Evolutionary conservation across 1,140 invertebrate genomes (phyloP).

Genomic region (Drosophila erecta): DNA sequence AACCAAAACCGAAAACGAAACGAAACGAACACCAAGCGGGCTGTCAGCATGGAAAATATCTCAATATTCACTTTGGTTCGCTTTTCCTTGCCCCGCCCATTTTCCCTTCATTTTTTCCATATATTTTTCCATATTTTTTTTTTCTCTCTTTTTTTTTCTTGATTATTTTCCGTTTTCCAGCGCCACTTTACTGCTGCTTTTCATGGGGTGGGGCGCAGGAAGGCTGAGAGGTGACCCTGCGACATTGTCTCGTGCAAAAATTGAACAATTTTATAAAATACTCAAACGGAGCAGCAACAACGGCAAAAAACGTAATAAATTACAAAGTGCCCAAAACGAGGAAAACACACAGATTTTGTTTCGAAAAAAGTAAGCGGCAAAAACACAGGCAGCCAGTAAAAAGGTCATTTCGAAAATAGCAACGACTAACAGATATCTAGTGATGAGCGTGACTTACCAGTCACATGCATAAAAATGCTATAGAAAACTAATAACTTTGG

Average conservation of each 20-base stretch:
- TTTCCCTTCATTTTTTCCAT: slow-evolving; percentile 8
- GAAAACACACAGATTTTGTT: slow-evolving; percentile 42
- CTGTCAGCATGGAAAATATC: slow-evolving; percentile 60
- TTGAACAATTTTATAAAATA: slow-evolving; percentile 63
- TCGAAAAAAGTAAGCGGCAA: slow-evolving; percentile 23
- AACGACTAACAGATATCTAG: slow-evolving; percentile 11
- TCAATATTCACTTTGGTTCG: slow-evolving; percentile 67
- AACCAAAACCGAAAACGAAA: slow-evolving; percentile 27
- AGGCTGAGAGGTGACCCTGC: slow-evolving; percentile 37
- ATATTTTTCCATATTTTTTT: not conserved
- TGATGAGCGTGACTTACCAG: not conserved
- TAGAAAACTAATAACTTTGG: not conserved
- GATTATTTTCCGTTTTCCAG: slow-evolving; percentile 27
- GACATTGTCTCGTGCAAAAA: slow-evolving; percentile 58
- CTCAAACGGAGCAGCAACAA: slow-evolving; percentile 30
- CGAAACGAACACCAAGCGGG: slow-evolving; percentile 10
- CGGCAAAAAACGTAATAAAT: slow-evolving; percentile 69
- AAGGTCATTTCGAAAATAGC: slow-evolving; percentile 10
- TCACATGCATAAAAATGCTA: not conserved
- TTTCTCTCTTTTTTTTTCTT: not conserved
- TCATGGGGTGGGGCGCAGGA: slow-evolving; percentile 10
- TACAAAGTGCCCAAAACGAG: slow-evolving; percentile 55
- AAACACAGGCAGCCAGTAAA: slow-evolving; percentile 17
- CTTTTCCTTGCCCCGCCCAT: not conserved
- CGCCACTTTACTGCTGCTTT: slow-evolving; percentile 29